Evolutionary conservation across 2,888 invertebrate genomes (phyloP).

Genomic region (Epinotia ramella): DNA sequence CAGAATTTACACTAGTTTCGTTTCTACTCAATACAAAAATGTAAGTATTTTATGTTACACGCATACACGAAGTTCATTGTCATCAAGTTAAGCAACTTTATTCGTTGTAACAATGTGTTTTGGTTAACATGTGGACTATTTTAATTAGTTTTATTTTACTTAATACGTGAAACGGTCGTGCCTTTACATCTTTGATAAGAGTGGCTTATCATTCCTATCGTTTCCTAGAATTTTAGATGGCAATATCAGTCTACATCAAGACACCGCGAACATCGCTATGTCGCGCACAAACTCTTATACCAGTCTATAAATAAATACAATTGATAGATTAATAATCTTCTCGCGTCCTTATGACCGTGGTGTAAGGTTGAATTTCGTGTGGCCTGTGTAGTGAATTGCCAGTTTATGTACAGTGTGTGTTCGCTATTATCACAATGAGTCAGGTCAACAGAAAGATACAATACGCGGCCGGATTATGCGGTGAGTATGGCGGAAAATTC

Average conservation of each 20-base stretch:
- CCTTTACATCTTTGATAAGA: constrained; percentile 17
- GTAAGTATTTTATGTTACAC: not conserved
- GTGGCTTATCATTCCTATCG: not conserved
- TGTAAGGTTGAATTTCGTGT: not conserved
- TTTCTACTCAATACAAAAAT: not conserved
- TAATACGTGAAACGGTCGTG: not conserved
- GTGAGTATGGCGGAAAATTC: constrained; percentile 66
- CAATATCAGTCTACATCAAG: constrained; percentile 23
- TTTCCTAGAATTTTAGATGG: not conserved
- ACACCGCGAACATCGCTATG: constrained; percentile 24
- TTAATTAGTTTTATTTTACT: not conserved
- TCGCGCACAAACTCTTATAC: constrained; percentile 5
- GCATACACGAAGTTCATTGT: not conserved
- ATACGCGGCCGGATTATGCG: constrained; percentile 78
- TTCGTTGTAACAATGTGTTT: not conserved
- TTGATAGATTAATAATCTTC: not conserved
- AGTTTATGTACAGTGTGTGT: not conserved
- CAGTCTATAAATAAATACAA: constrained; percentile 26
- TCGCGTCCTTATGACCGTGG: not conserved
- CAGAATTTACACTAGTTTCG: no score
- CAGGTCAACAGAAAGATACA: constrained; percentile 69
- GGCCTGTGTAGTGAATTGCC: not conserved
- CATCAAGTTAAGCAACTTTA: not conserved
- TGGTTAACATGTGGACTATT: not conserved
- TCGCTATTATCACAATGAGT: constrained; percentile 50